Evolutionary conservation across 2,797 vertebrate species (phyloP).

Genomic region (Sylvilagus floridanus): DNA sequence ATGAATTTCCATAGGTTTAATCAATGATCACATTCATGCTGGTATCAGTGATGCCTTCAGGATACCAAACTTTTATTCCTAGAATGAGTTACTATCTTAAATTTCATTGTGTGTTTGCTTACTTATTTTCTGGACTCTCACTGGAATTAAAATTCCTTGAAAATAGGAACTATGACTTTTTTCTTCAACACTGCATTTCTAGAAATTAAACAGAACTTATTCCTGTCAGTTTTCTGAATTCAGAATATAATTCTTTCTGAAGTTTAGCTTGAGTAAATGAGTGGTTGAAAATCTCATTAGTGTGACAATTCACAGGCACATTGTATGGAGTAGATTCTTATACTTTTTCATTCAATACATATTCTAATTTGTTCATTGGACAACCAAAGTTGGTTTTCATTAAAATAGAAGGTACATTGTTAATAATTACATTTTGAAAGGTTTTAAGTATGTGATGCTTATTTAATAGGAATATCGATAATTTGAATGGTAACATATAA

Average conservation of each 20-base stretch:
- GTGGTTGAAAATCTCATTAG: neutral
- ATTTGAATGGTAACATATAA: neutral
- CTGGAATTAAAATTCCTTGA: neutral
- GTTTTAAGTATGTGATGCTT: neutral
- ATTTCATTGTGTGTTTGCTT: neutral
- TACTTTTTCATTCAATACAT: neutral
- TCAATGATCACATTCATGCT: neutral
- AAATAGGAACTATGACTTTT: neutral
- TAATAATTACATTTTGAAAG: constrained; percentile 9
- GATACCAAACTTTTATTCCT: neutral
- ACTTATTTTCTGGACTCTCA: neutral
- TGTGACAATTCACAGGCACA: neutral
- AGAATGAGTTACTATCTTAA: neutral
- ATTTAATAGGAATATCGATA: neutral
- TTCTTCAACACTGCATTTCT: neutral
- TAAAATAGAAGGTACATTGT: neutral
- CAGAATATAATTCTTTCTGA: neutral
- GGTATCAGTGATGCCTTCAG: neutral
- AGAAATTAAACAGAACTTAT: neutral
- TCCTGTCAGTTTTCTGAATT: neutral
- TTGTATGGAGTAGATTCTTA: neutral
- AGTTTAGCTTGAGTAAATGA: neutral
- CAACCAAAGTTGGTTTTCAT: neutral
- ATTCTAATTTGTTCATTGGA: neutral
- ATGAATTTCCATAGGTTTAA: neutral